Evolutionary conservation across 2,113 vertebrate genomes (phyloP).

Genomic region (Paraplagusia blochii): DNA sequence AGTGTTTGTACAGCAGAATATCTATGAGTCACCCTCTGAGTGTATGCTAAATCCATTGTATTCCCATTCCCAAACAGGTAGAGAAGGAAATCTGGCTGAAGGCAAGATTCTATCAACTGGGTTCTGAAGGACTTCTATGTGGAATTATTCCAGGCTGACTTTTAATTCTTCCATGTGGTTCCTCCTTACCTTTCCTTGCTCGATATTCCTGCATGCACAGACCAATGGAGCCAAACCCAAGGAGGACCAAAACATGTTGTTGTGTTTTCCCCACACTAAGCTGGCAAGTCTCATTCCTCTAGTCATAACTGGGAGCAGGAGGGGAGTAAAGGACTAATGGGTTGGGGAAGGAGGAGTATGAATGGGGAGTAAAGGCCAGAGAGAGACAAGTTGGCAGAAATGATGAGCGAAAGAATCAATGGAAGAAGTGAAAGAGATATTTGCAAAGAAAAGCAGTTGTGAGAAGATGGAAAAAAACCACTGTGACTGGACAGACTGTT

Average conservation of each 20-base stretch:
- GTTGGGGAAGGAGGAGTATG: constrained; percentile 8
- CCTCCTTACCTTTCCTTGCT: constrained; percentile 11
- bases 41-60: not conserved
- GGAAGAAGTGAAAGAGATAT: constrained; percentile 23
- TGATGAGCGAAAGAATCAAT: not conserved
- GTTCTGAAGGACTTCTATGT: constrained; percentile 60
- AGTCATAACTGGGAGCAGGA: not conserved
- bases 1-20: no score
- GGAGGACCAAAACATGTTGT: constrained; percentile 17
- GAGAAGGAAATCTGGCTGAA: constrained; percentile 58
- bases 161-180: constrained; percentile 10
- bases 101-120: constrained; percentile 72
- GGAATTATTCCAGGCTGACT: constrained; percentile 8
- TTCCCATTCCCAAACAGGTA: constrained; percentile 47
- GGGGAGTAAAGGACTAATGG: not conserved
- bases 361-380: constrained; percentile 28
- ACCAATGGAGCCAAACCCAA: constrained; percentile 26
- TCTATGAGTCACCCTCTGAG: not conserved
- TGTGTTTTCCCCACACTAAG: constrained; percentile 1
- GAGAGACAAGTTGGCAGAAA: constrained; percentile 20
- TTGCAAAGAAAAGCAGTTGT: constrained; percentile 37
- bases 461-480: constrained; percentile 25
- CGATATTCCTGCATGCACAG: constrained; percentile 56
- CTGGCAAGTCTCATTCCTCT: constrained; percentile 6
- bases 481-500: constrained; percentile 6